Conservation (phyloP, 1,140 invertebrate species). For the Helicoverpa zea region DNA sequence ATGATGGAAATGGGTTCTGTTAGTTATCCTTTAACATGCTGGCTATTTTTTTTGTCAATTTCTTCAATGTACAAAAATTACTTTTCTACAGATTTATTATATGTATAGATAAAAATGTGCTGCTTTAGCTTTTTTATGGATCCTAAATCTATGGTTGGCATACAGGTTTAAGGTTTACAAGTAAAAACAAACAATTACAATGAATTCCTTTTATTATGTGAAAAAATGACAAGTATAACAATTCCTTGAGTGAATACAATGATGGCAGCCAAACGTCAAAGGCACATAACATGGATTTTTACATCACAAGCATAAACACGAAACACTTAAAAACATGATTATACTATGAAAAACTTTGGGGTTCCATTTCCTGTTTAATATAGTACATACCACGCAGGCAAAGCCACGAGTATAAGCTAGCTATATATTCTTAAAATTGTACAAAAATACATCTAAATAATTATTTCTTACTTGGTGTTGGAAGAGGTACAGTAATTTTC, state of each 20-base stretch:
- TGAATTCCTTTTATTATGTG: conserved; percentile 83
- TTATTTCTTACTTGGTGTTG: conserved; percentile 34
- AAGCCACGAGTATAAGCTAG: conserved; percentile 27
- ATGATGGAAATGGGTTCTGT: too few relatives aligned
- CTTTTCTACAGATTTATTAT: too few relatives aligned
- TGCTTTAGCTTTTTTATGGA: too few relatives aligned
- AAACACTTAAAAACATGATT: conserved; percentile 51
- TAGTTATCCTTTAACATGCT: too few relatives aligned
- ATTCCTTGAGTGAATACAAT: conserved; percentile 70
- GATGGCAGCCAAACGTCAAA: conserved; percentile 68
- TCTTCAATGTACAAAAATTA: too few relatives aligned
- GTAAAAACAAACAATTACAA: conserved; percentile 54
- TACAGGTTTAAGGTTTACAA: too few relatives aligned
- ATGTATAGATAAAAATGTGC: too few relatives aligned
- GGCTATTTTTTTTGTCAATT: too few relatives aligned
- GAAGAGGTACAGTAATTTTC: conserved; percentile 24
- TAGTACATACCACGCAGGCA: conserved; percentile 12
- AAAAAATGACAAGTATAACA: conserved; percentile 73
- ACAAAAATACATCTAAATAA: conserved; percentile 42
- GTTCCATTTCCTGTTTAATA: conserved; percentile 36
- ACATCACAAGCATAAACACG: conserved; percentile 57
- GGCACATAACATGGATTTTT: conserved; percentile 69
- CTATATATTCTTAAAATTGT: conserved; percentile 44
- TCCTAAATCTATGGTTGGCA: neutral
- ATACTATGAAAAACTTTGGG: conserved; percentile 49